Percentiles rank a stretch among this genome's conserved stretches.
Evolutionary conservation across 2,797 vertebrate species (phyloP).

Genomic region (Dicrostonyx torquatus): DNA sequence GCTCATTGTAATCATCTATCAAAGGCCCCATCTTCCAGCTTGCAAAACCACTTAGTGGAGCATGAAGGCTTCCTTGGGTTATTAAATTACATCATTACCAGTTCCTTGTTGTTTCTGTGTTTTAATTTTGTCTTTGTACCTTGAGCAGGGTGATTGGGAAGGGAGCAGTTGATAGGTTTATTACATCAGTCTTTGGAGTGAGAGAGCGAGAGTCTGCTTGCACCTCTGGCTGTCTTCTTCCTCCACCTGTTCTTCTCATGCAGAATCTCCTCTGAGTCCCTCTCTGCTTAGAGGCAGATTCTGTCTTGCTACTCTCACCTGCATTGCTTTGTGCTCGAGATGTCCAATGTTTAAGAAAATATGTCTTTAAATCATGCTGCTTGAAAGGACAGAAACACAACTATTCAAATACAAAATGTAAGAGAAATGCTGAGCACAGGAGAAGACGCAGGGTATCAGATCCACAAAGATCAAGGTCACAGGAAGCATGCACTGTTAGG

Average conservation of each 20-base stretch:
- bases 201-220: not conserved
- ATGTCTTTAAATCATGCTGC: not conserved
- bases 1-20: slow-evolving; percentile 16
- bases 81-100: slow-evolving; percentile 38
- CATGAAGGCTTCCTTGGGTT: slow-evolving; percentile 41
- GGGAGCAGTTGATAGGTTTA: not conserved
- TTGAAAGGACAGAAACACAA: not conserved
- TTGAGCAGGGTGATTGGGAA: slow-evolving; percentile 50
- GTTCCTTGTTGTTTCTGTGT: slow-evolving; percentile 26
- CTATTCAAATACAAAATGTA: not conserved
- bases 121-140: slow-evolving; percentile 66
- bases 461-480: not conserved
- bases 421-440: not conserved
- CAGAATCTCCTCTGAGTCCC: not conserved
- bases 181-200: not conserved
- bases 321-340: not conserved
- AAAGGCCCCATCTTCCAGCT: slow-evolving; percentile 9
- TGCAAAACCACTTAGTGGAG: slow-evolving; percentile 46
- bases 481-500: not conserved
- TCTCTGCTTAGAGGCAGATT: not conserved
- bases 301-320: not conserved
- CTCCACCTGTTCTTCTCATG: not conserved
- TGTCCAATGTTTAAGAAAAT: not conserved
- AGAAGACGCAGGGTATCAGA: not conserved
- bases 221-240: not conserved